These are phyloP conservation scores for Tauraco hartlaubi DNA, from an alignment of 2,797 vertebrate genomes.

Conservation along the genomic window DNA sequence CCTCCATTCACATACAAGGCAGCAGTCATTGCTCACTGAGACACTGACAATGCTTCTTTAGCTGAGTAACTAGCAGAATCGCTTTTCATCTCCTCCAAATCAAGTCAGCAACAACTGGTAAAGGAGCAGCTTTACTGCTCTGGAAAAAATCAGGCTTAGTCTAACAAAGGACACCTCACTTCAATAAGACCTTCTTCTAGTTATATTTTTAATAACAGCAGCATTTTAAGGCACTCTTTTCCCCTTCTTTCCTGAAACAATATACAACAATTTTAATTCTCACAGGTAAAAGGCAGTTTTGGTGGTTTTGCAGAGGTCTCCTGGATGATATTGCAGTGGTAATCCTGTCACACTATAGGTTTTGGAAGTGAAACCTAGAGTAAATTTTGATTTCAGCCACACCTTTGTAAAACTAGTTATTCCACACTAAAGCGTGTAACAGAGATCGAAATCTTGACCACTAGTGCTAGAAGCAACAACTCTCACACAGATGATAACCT, in stretches of 20 bases:
- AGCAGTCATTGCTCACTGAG: neutral
- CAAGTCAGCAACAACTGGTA: neutral
- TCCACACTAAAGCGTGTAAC: neutral
- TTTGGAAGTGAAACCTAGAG: neutral
- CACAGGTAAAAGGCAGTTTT: neutral
- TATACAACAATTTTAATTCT: neutral
- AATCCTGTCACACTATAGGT: neutral
- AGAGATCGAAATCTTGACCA: slow-evolving; percentile 29
- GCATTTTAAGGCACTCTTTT: neutral
- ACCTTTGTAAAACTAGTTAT: slow-evolving; percentile 56
- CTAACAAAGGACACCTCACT: neutral
- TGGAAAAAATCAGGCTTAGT: neutral
- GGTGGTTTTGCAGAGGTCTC: neutral
- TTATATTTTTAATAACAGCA: neutral
- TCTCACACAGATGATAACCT: neutral
- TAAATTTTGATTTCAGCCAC: slow-evolving; percentile 21
- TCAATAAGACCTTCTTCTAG: rapidly evolving
- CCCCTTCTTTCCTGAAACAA: neutral
- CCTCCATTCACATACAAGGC: rapidly evolving
- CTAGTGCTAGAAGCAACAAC: neutral
- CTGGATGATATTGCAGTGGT: neutral
- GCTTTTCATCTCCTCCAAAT: neutral
- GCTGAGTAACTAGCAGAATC: neutral
- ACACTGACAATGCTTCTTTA: neutral
- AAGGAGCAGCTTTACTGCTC: neutral